Evolutionary conservation across 2,797 vertebrate genomes (phyloP), one percentile per base, ranked within the genome.

Genomic region (Anableps anableps): DNA sequence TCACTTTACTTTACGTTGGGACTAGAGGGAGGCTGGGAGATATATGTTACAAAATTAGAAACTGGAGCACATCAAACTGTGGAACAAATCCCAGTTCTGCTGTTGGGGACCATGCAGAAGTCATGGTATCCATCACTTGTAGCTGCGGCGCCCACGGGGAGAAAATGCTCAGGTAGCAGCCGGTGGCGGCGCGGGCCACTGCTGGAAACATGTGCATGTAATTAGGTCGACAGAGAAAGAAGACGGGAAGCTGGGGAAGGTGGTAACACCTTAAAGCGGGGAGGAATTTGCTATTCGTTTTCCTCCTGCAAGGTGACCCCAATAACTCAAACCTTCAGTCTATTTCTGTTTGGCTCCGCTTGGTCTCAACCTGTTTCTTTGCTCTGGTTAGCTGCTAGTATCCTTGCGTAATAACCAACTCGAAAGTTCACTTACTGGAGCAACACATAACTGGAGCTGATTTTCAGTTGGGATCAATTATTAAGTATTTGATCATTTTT

Each of bases 251-350:
- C 91, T 88, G 84, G 83, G 92, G 90, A 92, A 90, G 92, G 92
- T 94, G 92, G 92, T 88, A 93, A 92, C 94, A 95, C 94, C 95
- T 96, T 94, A 94, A 94, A 94, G 95, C 88, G 70, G 89, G 90
- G 91, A 94, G 86, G 94, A 94, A 93, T 94, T 93, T 91, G 88
- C 73, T 92, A 94, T 95, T 94, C 86, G 88, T 94, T 96, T 93
- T 95, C 92, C 93, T 96, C 92, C 94, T 93, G 95, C 95, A 97
- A 96, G 96, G 96, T 96, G 95, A 96, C 96, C 96, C 94, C 94
- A 96, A 96, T 96, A 97, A 95, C 95, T 96, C 95, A 96, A 93
- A 91, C 95, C 92, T 92, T 94, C 90, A 91, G 93, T 95, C 95
- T 96, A 96, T 96, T 96, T 96, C 91, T 93, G 95, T 94, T 93